Percentiles rank a stretch among this genome's conserved stretches.
These are phyloP conservation scores for Tragelaphus scriptus DNA, from an alignment of 2,113 vertebrate genomes.

Conservation along the genomic window DNA sequence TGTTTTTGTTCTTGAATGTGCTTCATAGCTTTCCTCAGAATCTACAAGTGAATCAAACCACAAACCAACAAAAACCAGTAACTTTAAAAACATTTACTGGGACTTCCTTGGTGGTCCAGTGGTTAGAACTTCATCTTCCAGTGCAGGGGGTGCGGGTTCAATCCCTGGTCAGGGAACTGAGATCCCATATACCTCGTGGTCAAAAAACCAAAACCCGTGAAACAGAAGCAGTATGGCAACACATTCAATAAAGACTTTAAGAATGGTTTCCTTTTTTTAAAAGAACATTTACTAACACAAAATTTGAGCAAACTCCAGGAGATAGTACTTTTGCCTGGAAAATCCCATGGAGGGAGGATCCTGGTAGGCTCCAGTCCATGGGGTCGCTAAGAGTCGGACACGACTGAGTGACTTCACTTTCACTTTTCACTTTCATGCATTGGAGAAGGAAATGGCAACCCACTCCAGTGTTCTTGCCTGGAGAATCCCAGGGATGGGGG, in stretches of 20 bases:
- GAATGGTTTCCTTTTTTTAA: neutral
- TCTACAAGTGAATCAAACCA: neutral
- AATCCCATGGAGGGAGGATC: too few relatives aligned
- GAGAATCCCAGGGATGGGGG: too few relatives aligned
- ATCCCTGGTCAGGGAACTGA: neutral
- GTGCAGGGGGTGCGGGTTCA: neutral
- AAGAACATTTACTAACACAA: neutral
- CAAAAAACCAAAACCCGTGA: neutral
- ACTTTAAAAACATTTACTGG: neutral
- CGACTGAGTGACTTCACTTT: too few relatives aligned
- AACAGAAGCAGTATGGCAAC: neutral
- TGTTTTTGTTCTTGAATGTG: neutral
- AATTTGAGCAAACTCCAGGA: neutral
- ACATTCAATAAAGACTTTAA: neutral
- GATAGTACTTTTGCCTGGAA: too few relatives aligned
- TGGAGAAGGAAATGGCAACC: too few relatives aligned
- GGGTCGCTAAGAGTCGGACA: too few relatives aligned
- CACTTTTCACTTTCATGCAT: too few relatives aligned
- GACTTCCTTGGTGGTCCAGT: neutral
- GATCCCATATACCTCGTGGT: neutral
- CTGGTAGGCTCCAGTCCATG: too few relatives aligned
- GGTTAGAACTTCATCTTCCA: neutral
- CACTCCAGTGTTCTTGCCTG: too few relatives aligned
- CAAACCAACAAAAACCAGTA: neutral
- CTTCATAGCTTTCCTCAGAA: neutral